phyloP scores from a whole-genome alignment of 2,888 invertebrate species.

The Drepanosiphum platanoidis region DNA sequence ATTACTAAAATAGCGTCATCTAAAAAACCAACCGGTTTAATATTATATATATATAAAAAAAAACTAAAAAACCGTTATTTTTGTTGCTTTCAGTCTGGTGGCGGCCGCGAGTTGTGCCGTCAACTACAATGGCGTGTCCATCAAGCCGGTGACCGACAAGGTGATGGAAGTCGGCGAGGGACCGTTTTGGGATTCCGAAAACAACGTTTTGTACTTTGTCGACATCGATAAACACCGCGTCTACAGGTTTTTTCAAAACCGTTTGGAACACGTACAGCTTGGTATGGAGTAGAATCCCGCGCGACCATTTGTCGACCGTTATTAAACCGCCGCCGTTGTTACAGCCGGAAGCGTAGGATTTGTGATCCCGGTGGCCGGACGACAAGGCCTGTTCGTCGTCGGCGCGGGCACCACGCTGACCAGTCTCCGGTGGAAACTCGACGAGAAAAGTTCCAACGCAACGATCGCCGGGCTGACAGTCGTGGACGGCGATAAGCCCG shows the following conservation, averaged over 20 bases:
- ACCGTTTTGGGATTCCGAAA: conserved; percentile 72
- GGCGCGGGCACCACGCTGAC: conserved; percentile 69
- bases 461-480: conserved; percentile 66
- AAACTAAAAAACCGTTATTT: too few relatives aligned
- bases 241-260: conserved; percentile 69
- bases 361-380: conserved; percentile 70
- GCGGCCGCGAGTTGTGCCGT: not conserved
- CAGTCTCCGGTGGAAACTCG: conserved; percentile 69
- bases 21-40: not conserved
- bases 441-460: conserved; percentile 65
- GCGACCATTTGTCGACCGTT: too few relatives aligned
- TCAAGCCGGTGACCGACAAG: not conserved
- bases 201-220: conserved; percentile 73
- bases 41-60: too few relatives aligned
- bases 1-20: not conserved
- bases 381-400: conserved; percentile 69
- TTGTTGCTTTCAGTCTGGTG: conserved; percentile 13
- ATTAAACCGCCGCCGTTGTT: too few relatives aligned
- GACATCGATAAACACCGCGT: conserved; percentile 71
- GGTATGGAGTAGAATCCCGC: too few relatives aligned
- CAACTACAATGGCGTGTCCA: conserved; percentile 5
- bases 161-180: conserved; percentile 71
- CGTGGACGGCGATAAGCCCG: conserved; percentile 69
- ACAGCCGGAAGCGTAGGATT: conserved; percentile 67
- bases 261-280: conserved; percentile 69